Percentiles rank a stretch among this genome's conserved stretches.
Evolutionary conservation across 2,888 invertebrate genomes (phyloP).

Genomic region (Scaptomyza tumidula): DNA sequence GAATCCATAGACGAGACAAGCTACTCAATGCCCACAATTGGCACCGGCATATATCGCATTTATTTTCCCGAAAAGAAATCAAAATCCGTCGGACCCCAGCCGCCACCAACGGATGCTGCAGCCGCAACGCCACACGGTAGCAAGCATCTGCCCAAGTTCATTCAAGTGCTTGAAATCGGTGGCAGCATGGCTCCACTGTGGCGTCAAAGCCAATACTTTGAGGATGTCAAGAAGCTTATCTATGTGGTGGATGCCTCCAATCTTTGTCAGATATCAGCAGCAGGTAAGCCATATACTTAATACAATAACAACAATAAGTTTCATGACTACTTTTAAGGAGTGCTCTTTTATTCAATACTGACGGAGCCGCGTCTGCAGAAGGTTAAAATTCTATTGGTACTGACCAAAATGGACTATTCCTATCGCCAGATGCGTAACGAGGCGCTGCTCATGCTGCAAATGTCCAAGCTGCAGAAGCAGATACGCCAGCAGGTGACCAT

Average conservation of each 20-base stretch:
- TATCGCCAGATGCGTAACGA: slow-evolving; percentile 95
- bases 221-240: slow-evolving; percentile 88
- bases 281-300: slow-evolving; percentile 84
- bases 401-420: slow-evolving; percentile 94
- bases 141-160: slow-evolving; percentile 84
- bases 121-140: slow-evolving; percentile 52
- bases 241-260: slow-evolving; percentile 94
- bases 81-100: slow-evolving; percentile 45
- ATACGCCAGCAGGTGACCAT: slow-evolving; percentile 88
- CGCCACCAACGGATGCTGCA: slow-evolving; percentile 33
- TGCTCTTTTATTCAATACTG: slow-evolving; percentile 90
- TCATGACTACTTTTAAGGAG: slow-evolving; percentile 86
- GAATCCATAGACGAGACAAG: slow-evolving; percentile 90
- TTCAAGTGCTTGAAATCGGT: slow-evolving; percentile 90
- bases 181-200: slow-evolving; percentile 93
- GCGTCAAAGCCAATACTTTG: slow-evolving; percentile 88
- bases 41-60: slow-evolving; percentile 90
- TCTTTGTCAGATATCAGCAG: slow-evolving; percentile 93
- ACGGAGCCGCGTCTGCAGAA: slow-evolving; percentile 89
- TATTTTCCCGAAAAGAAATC: slow-evolving; percentile 84
- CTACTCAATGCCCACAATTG: slow-evolving; percentile 92
- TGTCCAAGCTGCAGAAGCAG: slow-evolving; percentile 88
- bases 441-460: slow-evolving; percentile 92
- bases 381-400: slow-evolving; percentile 89
- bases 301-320: slow-evolving; percentile 82